Evolutionary conservation across 2,797 vertebrate species (phyloP), one percentile per base, ranked within the genome.

Genomic region (Pachyuromys duprasi): DNA sequence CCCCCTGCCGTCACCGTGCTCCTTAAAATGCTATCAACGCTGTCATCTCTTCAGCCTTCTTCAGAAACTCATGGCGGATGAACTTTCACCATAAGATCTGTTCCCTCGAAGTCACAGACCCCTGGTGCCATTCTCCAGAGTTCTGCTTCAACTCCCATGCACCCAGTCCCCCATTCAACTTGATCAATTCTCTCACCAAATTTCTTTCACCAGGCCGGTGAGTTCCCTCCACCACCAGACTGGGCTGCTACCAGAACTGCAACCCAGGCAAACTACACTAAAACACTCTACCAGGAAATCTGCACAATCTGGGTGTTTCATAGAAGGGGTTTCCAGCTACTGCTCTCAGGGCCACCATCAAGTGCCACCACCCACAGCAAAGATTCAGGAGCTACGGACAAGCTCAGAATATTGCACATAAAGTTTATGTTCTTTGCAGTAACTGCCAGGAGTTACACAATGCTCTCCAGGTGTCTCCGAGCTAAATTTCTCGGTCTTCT

Each of bases 81-180:
- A 82, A 49, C 42, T 89, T 86, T 75, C 67, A 49, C 65, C 39
- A 39, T 11, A 11, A 80, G 26, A 90, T 33, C 5, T 72, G 4
- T 75, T 86, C 96, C 39, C 17, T 82, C 31, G 80, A 86, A 82
- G 53, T 72, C 80, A 76, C 5, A 80, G 74, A 93, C 22, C 8
- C 8, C 75, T 82, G 62, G 36, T 79, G 33, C n/a, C 36, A 81
- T 78, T 26, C 31, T 62, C 42, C 62, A 24, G 26, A 74, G 3
- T 55, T 75, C 26, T 4, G 60, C 49, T 93, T 83, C 13, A 18
- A 18, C 8, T 93, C 83, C 72, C 12, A 8, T 78, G 67, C 24
- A 22, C 55, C 65, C 65, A 26, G 33, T 24, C 33, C 31, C 45
- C 49, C 67, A 70, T 36, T 36, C 31, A 53, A 36, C 33, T 70